Conservation (phyloP, 1,140 invertebrate species). For the Plectus sambesii region DNA sequence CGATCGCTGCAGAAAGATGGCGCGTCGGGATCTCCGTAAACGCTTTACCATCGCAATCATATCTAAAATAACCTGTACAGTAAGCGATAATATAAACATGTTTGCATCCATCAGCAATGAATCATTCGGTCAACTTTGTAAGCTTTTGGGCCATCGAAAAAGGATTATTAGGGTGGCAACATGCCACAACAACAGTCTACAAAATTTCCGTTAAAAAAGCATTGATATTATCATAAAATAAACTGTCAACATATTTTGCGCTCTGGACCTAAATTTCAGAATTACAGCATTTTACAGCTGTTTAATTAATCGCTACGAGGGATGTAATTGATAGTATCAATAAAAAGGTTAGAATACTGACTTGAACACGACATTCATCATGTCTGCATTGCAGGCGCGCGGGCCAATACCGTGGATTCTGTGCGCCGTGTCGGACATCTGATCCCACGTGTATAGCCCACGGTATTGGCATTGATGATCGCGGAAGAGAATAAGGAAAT, state of each 20-base stretch:
- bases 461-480: slow-evolving; percentile 94
- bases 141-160: too few species aligned
- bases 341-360: too few species aligned
- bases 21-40: slow-evolving; percentile 90
- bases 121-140: not conserved
- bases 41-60: slow-evolving; percentile 95
- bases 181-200: too few species aligned
- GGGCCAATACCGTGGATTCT: too few species aligned
- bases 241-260: too few species aligned
- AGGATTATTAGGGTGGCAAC: too few species aligned
- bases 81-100: not conserved
- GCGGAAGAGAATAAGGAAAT: slow-evolving; percentile 93
- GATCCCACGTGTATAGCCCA: slow-evolving; percentile 87
- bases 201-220: too few species aligned
- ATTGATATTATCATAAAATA: too few species aligned
- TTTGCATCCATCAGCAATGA: not conserved
- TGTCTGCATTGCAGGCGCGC: slow-evolving; percentile 80
- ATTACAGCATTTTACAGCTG: too few species aligned
- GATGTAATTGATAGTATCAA: too few species aligned
- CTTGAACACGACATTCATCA: slow-evolving; percentile 99
- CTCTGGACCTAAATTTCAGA: too few species aligned
- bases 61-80: slow-evolving; percentile 59
- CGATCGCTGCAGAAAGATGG: slow-evolving; percentile 96
- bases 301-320: too few species aligned
- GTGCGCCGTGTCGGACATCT: slow-evolving; percentile 27